Conservation (phyloP, 2,888 invertebrate species). For the Pristionchus japonicus region DNA sequence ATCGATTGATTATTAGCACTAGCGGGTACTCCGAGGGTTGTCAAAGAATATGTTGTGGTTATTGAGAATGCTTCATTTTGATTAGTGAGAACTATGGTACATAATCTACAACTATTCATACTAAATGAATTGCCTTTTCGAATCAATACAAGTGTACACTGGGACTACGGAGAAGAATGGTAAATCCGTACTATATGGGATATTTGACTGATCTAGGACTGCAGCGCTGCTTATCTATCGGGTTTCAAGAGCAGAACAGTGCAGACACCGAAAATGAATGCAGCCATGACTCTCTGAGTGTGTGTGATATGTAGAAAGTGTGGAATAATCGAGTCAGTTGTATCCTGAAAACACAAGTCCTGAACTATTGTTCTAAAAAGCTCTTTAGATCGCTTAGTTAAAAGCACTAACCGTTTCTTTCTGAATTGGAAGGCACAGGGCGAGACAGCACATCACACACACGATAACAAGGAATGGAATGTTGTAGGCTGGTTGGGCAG, state of each 20-base stretch:
- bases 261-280: conserved; percentile 41
- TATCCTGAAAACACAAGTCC: neutral
- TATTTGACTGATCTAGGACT: neutral
- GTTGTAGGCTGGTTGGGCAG: neutral
- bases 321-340: neutral
- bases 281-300: conserved; percentile 21
- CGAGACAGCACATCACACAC: neutral
- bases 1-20: conserved; percentile 12
- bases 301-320: neutral
- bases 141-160: conserved; percentile 24
- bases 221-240: neutral
- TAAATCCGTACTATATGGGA: neutral
- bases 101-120: neutral
- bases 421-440: conserved; percentile 26
- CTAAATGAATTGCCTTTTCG: neutral
- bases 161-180: neutral
- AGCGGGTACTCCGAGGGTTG: neutral
- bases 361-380: too few relatives aligned
- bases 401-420: conserved; percentile 36
- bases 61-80: neutral
- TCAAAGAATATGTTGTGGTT: neutral
- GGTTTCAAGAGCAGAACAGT: conserved; percentile 14
- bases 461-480: neutral
- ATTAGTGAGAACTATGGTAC: neutral
- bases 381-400: too few relatives aligned